phyloP scores from a whole-genome alignment of 92 coral and sea anemone species.

The Bergia puertoricense region DNA sequence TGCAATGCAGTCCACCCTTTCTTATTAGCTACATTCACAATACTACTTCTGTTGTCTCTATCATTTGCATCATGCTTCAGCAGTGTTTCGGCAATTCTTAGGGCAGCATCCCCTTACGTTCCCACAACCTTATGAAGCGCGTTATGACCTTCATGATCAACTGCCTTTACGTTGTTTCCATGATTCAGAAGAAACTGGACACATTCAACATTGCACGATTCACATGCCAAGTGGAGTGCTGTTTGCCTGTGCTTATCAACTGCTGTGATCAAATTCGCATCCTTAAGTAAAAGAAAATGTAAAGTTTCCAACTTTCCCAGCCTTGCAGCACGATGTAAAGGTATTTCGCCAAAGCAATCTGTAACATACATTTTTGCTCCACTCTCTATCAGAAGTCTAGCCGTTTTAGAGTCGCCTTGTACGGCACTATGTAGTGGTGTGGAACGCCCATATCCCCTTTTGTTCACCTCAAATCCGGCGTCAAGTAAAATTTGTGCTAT shows the following conservation, averaged over 20 bases:
- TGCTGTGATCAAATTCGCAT: not conserved
- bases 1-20: not conserved
- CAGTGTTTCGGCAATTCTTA: not conserved
- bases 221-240: not conserved
- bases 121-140: not conserved
- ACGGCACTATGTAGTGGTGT: not conserved
- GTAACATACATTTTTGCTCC: not conserved
- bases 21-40: too few relatives aligned
- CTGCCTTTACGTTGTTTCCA: not conserved
- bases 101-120: not conserved
- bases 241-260: not conserved
- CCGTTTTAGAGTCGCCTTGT: too few relatives aligned
- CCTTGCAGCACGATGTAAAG: not conserved
- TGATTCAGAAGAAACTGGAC: not conserved
- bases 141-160: not conserved
- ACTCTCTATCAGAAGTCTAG: not conserved
- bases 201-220: too few relatives aligned
- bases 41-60: not conserved
- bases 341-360: not conserved
- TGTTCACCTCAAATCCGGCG: not conserved
- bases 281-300: not conserved
- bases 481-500: not conserved
- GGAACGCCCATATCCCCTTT: not conserved
- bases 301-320: not conserved
- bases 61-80: not conserved